These are phyloP conservation scores for Candidula unifasciata DNA, from an alignment of 2,888 invertebrate species.

Conservation along the genomic window DNA sequence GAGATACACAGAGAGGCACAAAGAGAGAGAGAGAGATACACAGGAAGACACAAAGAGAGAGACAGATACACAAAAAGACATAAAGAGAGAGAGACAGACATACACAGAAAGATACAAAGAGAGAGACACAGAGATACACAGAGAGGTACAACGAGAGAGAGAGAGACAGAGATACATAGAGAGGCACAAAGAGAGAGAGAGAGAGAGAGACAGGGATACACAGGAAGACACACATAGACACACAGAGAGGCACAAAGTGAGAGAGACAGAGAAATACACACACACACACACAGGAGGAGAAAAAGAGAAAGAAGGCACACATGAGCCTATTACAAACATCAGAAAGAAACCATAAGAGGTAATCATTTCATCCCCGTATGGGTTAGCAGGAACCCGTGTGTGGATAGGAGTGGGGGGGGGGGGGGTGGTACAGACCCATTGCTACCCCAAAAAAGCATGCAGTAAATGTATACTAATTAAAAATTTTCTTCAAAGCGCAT, in stretches of 20 bases:
- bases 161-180: neutral
- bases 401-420: no score
- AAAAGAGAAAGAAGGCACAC: no score
- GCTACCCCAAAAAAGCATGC: no score
- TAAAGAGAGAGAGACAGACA: neutral
- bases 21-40: slow-evolving; percentile 19
- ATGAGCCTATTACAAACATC: no score
- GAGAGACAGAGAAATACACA: neutral
- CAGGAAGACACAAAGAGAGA: slow-evolving; percentile 30
- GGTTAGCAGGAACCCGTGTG: no score
- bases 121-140: neutral
- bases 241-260: neutral
- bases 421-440: no score
- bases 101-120: neutral
- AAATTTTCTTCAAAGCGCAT: no score
- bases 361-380: no score
- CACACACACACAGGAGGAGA: neutral
- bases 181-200: neutral
- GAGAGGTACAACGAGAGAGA: neutral
- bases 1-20: slow-evolving; percentile 24
- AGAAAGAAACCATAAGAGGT: no score
- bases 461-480: no score
- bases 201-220: slow-evolving; percentile 31
- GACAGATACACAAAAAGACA: neutral
- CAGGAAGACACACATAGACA: slow-evolving; percentile 18